A percentile compares a stretch with the other conserved stretches of the same genome.
phyloP scores from a whole-genome alignment of 2,888 invertebrate species.

The Heliconius cydno region DNA sequence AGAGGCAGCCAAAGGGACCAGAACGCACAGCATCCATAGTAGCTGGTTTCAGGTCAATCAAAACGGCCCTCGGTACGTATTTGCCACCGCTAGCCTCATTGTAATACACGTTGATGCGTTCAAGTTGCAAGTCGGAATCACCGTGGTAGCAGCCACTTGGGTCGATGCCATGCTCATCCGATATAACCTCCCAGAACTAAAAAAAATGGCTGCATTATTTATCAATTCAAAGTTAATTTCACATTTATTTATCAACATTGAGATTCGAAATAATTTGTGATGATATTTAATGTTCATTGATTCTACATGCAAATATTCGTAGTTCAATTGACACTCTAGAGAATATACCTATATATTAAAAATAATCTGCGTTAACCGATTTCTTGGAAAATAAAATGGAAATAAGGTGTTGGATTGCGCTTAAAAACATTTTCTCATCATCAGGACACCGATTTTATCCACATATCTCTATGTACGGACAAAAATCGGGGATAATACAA shows the following conservation, averaged over 20 bases:
- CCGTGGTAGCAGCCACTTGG: conserved; percentile 82
- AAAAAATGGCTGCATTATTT: conserved; percentile 39
- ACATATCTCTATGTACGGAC: too few relatives aligned
- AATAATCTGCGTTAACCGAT: neutral
- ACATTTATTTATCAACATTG: neutral
- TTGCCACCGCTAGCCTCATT: conserved; percentile 86
- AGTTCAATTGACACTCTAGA: too few relatives aligned
- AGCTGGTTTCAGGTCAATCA: conserved; percentile 73
- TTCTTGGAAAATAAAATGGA: too few relatives aligned
- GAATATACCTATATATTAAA: neutral
- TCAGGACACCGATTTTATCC: too few relatives aligned
- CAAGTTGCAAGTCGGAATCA: conserved; percentile 88
- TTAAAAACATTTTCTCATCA: too few relatives aligned
- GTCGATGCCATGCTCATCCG: conserved; percentile 74
- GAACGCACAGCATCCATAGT: conserved; percentile 87
- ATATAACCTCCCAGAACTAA: conserved; percentile 77
- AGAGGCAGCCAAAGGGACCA: conserved; percentile 88
- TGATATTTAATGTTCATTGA: too few relatives aligned
- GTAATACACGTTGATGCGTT: conserved; percentile 90
- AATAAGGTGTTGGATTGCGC: too few relatives aligned
- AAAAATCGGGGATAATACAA: too few relatives aligned
- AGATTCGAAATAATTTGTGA: neutral
- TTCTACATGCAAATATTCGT: too few relatives aligned
- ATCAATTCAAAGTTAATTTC: too few relatives aligned
- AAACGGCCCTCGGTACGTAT: conserved; percentile 70